Base-by-base conservation (phyloP, 2,113 vertebrate genomes). In the Lophius piscatorius region DNA sequence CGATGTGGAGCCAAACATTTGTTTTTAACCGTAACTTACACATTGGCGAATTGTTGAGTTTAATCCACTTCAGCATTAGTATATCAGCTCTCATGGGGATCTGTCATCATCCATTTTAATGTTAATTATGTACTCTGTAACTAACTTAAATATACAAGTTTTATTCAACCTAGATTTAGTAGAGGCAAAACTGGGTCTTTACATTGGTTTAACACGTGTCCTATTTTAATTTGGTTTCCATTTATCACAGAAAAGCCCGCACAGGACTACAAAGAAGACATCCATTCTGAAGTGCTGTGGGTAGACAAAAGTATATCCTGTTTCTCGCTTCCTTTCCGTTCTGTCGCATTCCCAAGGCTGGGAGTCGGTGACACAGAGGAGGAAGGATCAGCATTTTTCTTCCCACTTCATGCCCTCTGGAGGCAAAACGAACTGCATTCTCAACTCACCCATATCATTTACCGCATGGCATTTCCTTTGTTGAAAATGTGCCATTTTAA, bases 271-370 rank as follows among this genome's bases (percentile, higher is more conserved):
- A 55, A 42, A 47, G 28, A 46, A 76, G 49, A 56, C 36, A 67
- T 65, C 41, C 35, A 64, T 70, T 81, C 70, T 33, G 47, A 75
- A 84, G 26, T 44, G 50, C 74, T 76, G 56, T 7, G 41, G 63
- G 65, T 70, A 82, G 80, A 88, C 75, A 87, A 77, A 81, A 76
- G 57, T 60, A 84, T 89, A 88, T 87, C 89, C 87, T 88, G 81
- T 77, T 78, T 76, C 80, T 78, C 47, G 64, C 75, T 68, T 81
- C 58, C 56, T 80, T 84, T 81, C 82, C 63, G 51, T 83, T 74
- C 74, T 59, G 51, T 64, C 44, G 76, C 78, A 83, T 87, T 84
- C 83, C 75, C 78, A 70, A 83, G 76, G 73, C 72, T 49, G 55
- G 74, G 77, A 13, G 68, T 22, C 39, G 22, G 60, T 76, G 75